phyloP scores from a whole-genome alignment of 1,140 invertebrate species.

The Microvelia longipes region DNA sequence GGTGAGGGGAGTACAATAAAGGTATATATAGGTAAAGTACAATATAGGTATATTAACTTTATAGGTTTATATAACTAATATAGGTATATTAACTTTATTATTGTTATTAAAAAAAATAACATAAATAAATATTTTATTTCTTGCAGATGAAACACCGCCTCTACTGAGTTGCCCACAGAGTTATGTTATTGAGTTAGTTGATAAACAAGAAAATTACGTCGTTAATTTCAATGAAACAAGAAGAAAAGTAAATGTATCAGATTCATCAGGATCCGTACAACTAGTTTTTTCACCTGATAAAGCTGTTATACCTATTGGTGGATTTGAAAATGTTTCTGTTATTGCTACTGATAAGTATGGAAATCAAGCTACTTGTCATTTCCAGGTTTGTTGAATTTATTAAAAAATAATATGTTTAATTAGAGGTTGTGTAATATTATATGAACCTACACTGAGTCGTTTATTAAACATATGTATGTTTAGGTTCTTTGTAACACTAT shows the following conservation, averaged over 20 bases:
- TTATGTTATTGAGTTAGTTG: conserved; percentile 81
- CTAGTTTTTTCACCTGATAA: conserved; percentile 69
- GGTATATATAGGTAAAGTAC: too few species aligned
- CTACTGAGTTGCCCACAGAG: conserved; percentile 85
- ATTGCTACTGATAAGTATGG: conserved; percentile 74
- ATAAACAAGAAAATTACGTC: conserved; percentile 73
- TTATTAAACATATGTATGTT: too few species aligned
- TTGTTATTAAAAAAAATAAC: too few species aligned
- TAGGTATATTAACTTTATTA: too few species aligned
- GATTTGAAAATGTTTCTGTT: conserved; percentile 87
- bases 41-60: too few species aligned
- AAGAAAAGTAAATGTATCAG: conserved; percentile 67
- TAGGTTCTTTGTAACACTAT: too few species aligned
- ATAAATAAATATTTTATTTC: too few species aligned
- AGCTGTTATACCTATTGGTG: conserved; percentile 74
- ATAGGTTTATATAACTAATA: too few species aligned
- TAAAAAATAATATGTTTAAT: too few species aligned
- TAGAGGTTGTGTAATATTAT: too few species aligned
- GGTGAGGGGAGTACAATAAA: too few species aligned
- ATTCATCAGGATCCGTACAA: conserved; percentile 75
- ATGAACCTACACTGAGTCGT: too few species aligned
- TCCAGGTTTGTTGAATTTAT: conserved; percentile 67
- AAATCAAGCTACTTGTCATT: conserved; percentile 79
- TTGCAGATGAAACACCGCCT: conserved; percentile 76
- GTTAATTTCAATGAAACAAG: conserved; percentile 88